Conservation (phyloP, 2,888 invertebrate genomes). For the Trichogramma evanescens region DNA sequence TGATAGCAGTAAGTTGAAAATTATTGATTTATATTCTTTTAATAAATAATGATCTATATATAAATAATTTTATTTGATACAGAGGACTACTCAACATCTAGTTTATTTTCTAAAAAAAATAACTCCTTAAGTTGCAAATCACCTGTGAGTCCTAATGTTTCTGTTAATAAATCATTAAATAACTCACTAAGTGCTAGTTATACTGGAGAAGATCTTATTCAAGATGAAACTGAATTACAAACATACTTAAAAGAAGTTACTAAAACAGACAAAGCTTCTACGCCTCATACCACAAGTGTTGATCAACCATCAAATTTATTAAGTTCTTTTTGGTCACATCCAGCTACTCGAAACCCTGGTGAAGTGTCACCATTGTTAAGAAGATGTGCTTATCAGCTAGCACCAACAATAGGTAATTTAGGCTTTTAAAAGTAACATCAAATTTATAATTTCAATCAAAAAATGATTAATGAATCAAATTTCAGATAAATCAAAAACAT, state of each 20-base stretch:
- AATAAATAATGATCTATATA: not conserved
- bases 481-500: slow-evolving; percentile 41
- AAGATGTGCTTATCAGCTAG: slow-evolving; percentile 54
- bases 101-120: slow-evolving; percentile 34
- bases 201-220: slow-evolving; percentile 39
- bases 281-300: slow-evolving; percentile 33
- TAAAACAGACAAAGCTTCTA: slow-evolving; percentile 34
- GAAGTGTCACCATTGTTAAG: slow-evolving; percentile 50
- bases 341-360: slow-evolving; percentile 48
- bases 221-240: slow-evolving; percentile 36
- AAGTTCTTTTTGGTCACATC: slow-evolving; percentile 54
- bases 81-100: slow-evolving; percentile 35
- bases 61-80: slow-evolving; percentile 5
- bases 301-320: slow-evolving; percentile 50
- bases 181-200: slow-evolving; percentile 36
- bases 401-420: slow-evolving; percentile 48
- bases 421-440: not conserved
- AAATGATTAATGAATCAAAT: slow-evolving; percentile 1
- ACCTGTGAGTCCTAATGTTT: slow-evolving; percentile 31
- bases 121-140: slow-evolving; percentile 29
- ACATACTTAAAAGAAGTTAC: slow-evolving; percentile 38
- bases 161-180: slow-evolving; percentile 34
- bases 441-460: slow-evolving; percentile 10
- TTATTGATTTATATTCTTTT: not conserved
- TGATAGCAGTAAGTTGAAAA: slow-evolving; percentile 31